Base-by-base conservation (phyloP, 1,140 invertebrate genomes). In the Dendroctonus ponderosae region DNA sequence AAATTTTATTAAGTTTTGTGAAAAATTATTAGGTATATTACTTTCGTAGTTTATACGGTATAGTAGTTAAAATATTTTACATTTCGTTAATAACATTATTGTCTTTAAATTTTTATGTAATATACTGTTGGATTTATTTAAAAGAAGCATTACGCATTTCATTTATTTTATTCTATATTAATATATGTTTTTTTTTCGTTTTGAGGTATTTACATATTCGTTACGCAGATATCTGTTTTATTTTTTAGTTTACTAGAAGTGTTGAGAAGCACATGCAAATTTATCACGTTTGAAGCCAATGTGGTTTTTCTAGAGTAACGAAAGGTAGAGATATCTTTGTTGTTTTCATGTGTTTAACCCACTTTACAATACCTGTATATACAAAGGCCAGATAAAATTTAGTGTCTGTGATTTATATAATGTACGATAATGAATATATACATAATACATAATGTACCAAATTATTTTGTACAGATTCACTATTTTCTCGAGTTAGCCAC, bases 371-470 rank as follows among this genome's bases (percentile, higher is more conserved):
- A 38, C 14, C 9, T 62, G 14, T 75, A 71, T 71, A 73, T 74
- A 74, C 61, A 66, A 75, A 72, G 72, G 71, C 74, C 74, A 74
- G 72, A 73, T 69, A 65, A 57, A 72, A 69, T 68, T 76, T 74
- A 73, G 74, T 77, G 71, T 77, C 75, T 77, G 75, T 77, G 75
- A 77, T 77, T 75, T 75, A 73, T 72, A 73, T 26, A 26, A 26
- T 76, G 71, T 73, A 70, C 68, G 61, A 70, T 68, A 70, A 66
- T 62, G 12, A 58, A 52, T 41, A 59, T 59, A 56, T 56, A 66
- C 48, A 57, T 67, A 67, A 56, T 56, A 66, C 48, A 57, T 67
- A 67, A 71, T 72, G 75, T 73, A 75, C 73, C 72, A 75, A 77
- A 73, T 67, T 72, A 71, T 71, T 71, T 68, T 71, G 70, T 71